phyloP scores from a whole-genome alignment of 2,888 invertebrate species.

The Oegoconia quadripuncta region DNA sequence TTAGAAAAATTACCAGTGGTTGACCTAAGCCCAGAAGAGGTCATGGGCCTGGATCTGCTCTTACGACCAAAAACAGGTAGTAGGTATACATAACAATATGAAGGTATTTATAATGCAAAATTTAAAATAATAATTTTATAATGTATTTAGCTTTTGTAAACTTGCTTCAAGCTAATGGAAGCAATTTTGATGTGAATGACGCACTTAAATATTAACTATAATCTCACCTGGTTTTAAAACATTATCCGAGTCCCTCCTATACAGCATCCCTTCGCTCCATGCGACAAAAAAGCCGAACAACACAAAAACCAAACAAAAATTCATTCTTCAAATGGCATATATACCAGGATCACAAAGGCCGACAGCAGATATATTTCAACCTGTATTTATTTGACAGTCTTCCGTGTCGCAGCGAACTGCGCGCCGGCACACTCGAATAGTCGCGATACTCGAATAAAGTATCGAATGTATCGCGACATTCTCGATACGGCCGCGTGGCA shows the following conservation, averaged over 20 bases:
- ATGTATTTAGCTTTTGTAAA: no score
- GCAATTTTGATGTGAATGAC: no score
- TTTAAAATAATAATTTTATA: no score
- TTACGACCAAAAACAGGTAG: no score
- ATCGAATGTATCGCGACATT: conserved; percentile 69
- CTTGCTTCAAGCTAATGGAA: no score
- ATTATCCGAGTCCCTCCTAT: conserved; percentile 63
- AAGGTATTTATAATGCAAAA: no score
- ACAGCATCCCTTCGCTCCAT: conserved; percentile 62
- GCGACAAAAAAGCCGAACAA: conserved; percentile 61
- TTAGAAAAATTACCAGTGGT: no score
- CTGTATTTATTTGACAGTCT: conserved; percentile 73
- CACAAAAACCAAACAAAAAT: conserved; percentile 69
- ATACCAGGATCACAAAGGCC: conserved; percentile 59
- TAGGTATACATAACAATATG: no score
- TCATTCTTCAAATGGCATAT: conserved; percentile 66
- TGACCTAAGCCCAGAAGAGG: no score
- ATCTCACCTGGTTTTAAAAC: conserved; percentile 67
- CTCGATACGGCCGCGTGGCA: conserved; percentile 60
- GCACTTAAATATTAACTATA: conserved; percentile 4
- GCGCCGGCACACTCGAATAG: conserved; percentile 44
- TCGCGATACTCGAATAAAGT: conserved; percentile 70
- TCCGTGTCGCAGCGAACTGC: conserved; percentile 52
- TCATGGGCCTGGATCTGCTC: no score
- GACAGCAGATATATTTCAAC: conserved; percentile 69